These are phyloP conservation scores for Elephas maximus DNA, from an alignment of 2,113 vertebrate genomes.

Conservation along the genomic window DNA sequence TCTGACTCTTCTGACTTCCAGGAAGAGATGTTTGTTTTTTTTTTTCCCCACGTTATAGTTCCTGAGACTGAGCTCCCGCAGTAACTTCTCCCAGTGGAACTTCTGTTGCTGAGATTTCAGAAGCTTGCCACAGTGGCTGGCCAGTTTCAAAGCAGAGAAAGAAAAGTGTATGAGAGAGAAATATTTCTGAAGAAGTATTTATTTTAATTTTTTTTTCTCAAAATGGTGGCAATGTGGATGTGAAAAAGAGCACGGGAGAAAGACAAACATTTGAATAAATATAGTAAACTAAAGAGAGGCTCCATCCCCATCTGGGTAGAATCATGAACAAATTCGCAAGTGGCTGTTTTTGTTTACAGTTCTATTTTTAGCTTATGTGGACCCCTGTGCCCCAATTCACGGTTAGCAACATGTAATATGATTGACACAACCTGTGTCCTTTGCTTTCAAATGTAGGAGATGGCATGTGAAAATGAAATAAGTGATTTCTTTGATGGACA, in stretches of 20 bases:
- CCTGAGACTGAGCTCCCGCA: not conserved
- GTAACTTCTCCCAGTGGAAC: not conserved
- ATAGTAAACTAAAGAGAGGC: not conserved
- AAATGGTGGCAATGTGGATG: not conserved
- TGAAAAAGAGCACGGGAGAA: not conserved
- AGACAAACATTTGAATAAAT: not conserved
- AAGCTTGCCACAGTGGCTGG: not conserved
- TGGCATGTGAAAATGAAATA: not conserved
- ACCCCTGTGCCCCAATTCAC: not conserved
- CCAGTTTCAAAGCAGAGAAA: not conserved
- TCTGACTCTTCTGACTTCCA: not conserved
- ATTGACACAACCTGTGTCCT: not conserved
- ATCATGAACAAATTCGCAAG: not conserved
- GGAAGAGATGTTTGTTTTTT: not conserved
- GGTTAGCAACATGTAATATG: not conserved
- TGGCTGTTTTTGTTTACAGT: not conserved
- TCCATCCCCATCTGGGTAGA: not conserved
- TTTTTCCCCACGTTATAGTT: not conserved
- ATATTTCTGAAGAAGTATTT: slow-evolving; percentile 14
- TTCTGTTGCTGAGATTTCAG: not conserved
- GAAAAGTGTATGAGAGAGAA: not conserved
- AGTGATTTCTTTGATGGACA: not conserved
- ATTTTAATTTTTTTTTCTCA: not conserved
- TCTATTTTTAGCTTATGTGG: not conserved
- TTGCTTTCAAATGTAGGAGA: not conserved